These are phyloP conservation scores for Argentina silus DNA, from an alignment of 2,797 vertebrate genomes.

Conservation along the genomic window DNA sequence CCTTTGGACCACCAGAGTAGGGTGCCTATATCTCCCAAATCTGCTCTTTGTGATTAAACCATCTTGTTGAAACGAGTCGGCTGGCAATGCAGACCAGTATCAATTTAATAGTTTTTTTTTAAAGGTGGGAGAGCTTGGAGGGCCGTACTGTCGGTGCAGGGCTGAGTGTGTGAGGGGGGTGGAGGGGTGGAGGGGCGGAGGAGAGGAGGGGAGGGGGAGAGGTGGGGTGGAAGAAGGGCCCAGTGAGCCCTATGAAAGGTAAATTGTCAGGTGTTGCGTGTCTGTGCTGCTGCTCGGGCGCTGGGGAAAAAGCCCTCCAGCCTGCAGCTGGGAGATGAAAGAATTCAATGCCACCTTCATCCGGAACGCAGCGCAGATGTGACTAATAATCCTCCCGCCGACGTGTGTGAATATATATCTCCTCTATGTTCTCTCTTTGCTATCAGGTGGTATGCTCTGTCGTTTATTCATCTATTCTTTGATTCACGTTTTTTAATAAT, in stretches of 20 bases:
- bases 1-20: too few relatives aligned
- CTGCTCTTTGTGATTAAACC: constrained; percentile 32
- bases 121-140: constrained; percentile 13
- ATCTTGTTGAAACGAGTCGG: constrained; percentile 60
- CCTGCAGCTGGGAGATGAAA: neutral
- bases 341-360: neutral
- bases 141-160: constrained; percentile 15
- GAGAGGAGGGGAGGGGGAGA: too few relatives aligned
- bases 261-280: neutral
- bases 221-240: neutral
- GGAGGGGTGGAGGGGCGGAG: constrained; percentile 10
- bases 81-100: constrained; percentile 28
- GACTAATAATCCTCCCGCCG: too few relatives aligned
- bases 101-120: constrained; percentile 37
- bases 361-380: neutral
- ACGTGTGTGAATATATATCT: constrained; percentile 31
- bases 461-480: neutral
- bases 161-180: constrained; percentile 19
- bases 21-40: neutral
- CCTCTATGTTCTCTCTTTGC: neutral
- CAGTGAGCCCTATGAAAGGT: neutral
- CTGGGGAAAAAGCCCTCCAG: constrained; percentile 57
- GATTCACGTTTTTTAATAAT: neutral
- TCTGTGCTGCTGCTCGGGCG: neutral
- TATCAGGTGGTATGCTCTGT: neutral